Base-by-base conservation (phyloP, 2,888 invertebrate genomes). In the Scaptomyza cyrtandrae region DNA sequence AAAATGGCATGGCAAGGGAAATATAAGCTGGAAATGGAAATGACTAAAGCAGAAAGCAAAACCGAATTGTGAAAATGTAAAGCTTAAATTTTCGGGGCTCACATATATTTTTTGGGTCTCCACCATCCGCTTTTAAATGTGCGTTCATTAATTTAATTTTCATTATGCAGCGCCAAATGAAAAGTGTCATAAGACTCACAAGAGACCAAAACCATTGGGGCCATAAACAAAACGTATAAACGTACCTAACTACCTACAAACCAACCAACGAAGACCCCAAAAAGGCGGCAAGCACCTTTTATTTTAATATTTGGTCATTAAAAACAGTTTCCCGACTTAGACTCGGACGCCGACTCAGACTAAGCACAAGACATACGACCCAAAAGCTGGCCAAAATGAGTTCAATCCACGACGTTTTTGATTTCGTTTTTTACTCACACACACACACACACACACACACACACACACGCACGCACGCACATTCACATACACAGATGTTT, bases 131-230 rank as follows among this genome's bases (percentile, higher is more conserved):
- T 74, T 29, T 43, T 50, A 78, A 83, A 83, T 83, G 83, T 83
- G 82, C 83, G 78, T 82, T 82, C 85, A 83, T 83, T 83, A 85
- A 83, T 83, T 83, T 85, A 74, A 83, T 85, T 85, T 85, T 85
- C 85, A 85, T 82, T 82, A 80, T 74, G 74, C 80, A 61, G 71
- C 73, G 75, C 62, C 65, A 75, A 75, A 77, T 72, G 80, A 84
- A 83, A 84, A 84, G 78, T 83, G 82, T 83, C 82, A 84, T 83
- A 83, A 81, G 80, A 83, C 78, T 49, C 64, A 41, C 35, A 19
- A 35, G n/a, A n/a, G 35, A 41, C 35, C 33, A 33, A 33, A 49
- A 46, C 50, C 57, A 27, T 69, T 69, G 78, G 49, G 39, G 16
- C 16, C 78, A 84, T 82, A 82, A 82, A 82, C 73, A 84, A 80